Percentiles rank a stretch among this genome's conserved stretches.
phyloP scores from a whole-genome alignment of 2,113 vertebrate species.

The Bufo bufo region DNA sequence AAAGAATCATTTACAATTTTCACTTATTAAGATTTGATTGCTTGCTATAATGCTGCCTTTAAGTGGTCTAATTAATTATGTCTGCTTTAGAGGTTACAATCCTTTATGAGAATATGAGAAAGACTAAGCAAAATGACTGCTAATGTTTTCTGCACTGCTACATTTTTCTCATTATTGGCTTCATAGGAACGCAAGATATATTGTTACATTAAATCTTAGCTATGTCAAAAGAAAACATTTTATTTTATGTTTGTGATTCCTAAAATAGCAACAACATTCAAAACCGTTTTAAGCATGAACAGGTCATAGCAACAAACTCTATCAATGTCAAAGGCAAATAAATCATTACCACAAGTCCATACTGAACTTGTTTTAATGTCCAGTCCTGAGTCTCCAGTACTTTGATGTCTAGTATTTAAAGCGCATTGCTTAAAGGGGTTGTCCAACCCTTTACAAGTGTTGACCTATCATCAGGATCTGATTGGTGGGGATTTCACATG shows the following conservation, averaged over 20 bases:
- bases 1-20: background rate
- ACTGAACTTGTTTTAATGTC: background rate
- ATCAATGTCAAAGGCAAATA: background rate
- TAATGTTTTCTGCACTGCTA: background rate
- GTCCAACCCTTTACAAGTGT: no score
- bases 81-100: no score
- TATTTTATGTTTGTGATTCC: slow-evolving; percentile 26
- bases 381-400: no score
- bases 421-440: no score
- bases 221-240: slow-evolving; percentile 44
- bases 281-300: background rate
- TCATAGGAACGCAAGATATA: slow-evolving; percentile 34
- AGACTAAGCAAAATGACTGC: background rate
- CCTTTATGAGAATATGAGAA: background rate
- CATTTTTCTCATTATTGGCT: slow-evolving; percentile 49
- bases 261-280: slow-evolving; percentile 20
- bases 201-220: slow-evolving; percentile 43
- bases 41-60: background rate
- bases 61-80: background rate
- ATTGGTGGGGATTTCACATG: no score
- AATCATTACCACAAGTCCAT: background rate
- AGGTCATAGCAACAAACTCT: background rate
- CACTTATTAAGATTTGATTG: background rate
- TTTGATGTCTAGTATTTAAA: background rate
- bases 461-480: no score